phyloP scores from a whole-genome alignment of 2,113 vertebrate genomes.

The Pituophis catenifer region DNA sequence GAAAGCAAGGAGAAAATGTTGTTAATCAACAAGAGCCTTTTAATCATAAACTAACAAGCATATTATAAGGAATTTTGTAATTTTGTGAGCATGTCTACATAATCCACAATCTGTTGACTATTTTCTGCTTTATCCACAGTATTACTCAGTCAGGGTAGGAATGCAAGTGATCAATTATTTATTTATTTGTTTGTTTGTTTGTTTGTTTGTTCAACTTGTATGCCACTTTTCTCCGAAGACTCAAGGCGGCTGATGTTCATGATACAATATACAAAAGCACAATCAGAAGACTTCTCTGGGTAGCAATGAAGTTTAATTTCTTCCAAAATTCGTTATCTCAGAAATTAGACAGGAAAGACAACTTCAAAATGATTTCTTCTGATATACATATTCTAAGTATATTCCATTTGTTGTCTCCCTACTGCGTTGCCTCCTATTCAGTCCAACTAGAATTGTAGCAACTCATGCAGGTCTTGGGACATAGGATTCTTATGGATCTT shows the following conservation, averaged over 20 bases:
- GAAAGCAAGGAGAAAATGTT: neutral
- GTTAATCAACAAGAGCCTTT: neutral
- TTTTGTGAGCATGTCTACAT: slow-evolving; percentile 13
- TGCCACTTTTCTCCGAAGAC: too few relatives aligned
- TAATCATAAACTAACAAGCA: slow-evolving; percentile 3
- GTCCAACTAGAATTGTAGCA: neutral
- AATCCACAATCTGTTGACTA: slow-evolving; percentile 17
- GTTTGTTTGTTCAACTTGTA: too few relatives aligned
- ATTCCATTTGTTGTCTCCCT: neutral
- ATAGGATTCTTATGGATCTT: neutral
- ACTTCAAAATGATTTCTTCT: neutral
- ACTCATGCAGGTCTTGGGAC: neutral
- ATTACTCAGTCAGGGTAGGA: slow-evolving; percentile 21
- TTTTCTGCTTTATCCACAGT: slow-evolving; percentile 42
- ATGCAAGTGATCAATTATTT: slow-evolving; percentile 21
- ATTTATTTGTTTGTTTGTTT: too few relatives aligned
- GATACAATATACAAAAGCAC: neutral
- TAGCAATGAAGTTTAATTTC: neutral
- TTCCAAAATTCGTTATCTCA: neutral
- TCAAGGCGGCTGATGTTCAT: neutral
- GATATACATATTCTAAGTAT: neutral
- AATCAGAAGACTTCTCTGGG: neutral
- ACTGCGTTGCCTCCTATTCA: neutral
- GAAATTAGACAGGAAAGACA: neutral
- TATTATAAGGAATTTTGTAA: slow-evolving; percentile 44